Percentiles rank a stretch among this genome's conserved stretches.
Evolutionary conservation across 2,113 vertebrate species (phyloP).

Genomic region (Nipponia nippon): DNA sequence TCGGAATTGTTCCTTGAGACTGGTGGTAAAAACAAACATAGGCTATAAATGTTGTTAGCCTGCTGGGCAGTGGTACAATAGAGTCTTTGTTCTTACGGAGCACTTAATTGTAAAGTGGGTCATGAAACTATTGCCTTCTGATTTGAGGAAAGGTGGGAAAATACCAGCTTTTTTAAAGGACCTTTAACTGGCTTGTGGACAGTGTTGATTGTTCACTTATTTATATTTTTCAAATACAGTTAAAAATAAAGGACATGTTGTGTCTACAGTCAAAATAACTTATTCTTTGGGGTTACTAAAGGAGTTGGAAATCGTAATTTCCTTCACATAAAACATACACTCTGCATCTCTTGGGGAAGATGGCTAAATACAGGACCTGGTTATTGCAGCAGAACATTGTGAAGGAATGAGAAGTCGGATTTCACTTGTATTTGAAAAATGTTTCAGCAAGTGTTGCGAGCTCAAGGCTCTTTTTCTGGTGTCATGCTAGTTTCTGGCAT

Average conservation of each 20-base stretch:
- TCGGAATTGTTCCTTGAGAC: background rate
- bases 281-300: background rate
- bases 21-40: constrained; percentile 35
- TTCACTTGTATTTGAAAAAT: background rate
- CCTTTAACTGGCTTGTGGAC: background rate
- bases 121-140: constrained; percentile 19
- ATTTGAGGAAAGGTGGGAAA: constrained; percentile 24
- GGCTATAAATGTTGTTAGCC: constrained; percentile 14
- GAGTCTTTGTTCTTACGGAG: constrained; percentile 11
- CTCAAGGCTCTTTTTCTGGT: background rate
- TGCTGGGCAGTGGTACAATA: constrained; percentile 25
- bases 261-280: background rate
- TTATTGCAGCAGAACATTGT: background rate
- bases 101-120: constrained; percentile 40
- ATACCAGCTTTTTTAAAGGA: background rate
- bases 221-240: background rate
- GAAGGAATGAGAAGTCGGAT: background rate
- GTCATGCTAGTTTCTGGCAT: background rate
- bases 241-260: background rate
- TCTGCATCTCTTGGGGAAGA: background rate
- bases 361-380: background rate
- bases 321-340: background rate
- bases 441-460: background rate
- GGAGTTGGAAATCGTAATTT: background rate
- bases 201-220: background rate